Conservation (phyloP, 1,140 invertebrate genomes). For the Macrotrachela quadricornifera region DNA sequence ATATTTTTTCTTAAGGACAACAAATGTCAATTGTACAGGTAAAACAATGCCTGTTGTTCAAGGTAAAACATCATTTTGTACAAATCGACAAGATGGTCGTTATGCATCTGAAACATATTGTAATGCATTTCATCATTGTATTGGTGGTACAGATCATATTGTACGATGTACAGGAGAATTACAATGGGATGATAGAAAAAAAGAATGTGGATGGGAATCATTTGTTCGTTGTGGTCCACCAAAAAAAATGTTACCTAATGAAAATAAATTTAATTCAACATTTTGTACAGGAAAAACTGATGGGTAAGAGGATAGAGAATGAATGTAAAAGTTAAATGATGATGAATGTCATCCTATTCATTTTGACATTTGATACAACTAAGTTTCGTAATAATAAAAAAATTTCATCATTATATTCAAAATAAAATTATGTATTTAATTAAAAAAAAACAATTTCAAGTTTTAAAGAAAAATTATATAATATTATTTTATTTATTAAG, state of each 20-base stretch:
- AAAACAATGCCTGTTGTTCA: constrained; percentile 1
- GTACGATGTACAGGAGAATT: constrained; percentile 6
- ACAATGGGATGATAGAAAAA: constrained; percentile 5
- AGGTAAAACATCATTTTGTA: neutral
- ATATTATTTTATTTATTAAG: constrained; percentile 1
- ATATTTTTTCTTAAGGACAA: neutral
- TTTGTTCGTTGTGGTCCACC: neutral
- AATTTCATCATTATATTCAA: constrained; percentile 3
- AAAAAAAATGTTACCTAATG: neutral
- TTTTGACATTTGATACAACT: neutral
- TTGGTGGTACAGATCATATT: constrained; percentile 4
- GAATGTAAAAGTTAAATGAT: constrained; percentile 2
- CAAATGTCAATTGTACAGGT: constrained; percentile 8
- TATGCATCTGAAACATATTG: constrained; percentile 7
- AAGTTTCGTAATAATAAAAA: constrained; percentile 2
- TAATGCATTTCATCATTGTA: constrained; percentile 6
- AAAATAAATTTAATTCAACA: neutral
- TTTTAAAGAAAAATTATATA: neutral
- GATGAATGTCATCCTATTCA: neutral
- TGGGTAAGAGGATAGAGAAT: neutral
- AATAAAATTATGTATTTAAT: too few relatives aligned
- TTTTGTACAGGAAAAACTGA: constrained; percentile 1
- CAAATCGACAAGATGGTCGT: neutral
- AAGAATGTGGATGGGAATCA: constrained; percentile 7
- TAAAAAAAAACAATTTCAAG: too few relatives aligned